A percentile compares a stretch with the other conserved stretches of the same genome.
Evolutionary conservation across 2,113 vertebrate species (phyloP).

Genomic region (Antechinus stuartii): DNA sequence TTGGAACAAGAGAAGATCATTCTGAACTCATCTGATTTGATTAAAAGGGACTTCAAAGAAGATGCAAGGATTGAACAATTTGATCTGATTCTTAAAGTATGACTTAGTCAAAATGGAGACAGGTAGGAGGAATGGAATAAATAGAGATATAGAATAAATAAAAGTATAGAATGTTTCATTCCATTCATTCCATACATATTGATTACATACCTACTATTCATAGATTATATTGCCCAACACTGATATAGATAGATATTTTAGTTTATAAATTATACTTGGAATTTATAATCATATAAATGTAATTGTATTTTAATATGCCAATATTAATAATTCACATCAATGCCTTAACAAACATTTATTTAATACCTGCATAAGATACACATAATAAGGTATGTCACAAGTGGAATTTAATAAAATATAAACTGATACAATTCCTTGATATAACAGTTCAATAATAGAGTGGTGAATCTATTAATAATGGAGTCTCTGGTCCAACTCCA

Average conservation of each 20-base stretch:
- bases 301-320: background rate
- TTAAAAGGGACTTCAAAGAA: background rate
- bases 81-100: background rate
- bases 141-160: background rate
- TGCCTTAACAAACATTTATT: background rate
- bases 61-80: background rate
- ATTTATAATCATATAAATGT: background rate
- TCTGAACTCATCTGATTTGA: background rate
- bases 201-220: background rate
- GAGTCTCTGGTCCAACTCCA: background rate
- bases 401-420: too few relatives aligned
- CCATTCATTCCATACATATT: background rate
- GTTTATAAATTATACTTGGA: background rate
- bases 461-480: too few relatives aligned
- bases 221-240: background rate
- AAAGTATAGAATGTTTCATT: background rate
- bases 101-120: background rate
- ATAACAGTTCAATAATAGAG: too few relatives aligned
- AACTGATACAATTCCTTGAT: too few relatives aligned
- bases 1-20: background rate
- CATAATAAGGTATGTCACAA: background rate
- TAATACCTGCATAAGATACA: background rate
- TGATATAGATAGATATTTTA: background rate
- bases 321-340: background rate
- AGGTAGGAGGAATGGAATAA: background rate